Conservation (phyloP, 2,113 vertebrate species). For the Pelecanoides urinatrix region DNA sequence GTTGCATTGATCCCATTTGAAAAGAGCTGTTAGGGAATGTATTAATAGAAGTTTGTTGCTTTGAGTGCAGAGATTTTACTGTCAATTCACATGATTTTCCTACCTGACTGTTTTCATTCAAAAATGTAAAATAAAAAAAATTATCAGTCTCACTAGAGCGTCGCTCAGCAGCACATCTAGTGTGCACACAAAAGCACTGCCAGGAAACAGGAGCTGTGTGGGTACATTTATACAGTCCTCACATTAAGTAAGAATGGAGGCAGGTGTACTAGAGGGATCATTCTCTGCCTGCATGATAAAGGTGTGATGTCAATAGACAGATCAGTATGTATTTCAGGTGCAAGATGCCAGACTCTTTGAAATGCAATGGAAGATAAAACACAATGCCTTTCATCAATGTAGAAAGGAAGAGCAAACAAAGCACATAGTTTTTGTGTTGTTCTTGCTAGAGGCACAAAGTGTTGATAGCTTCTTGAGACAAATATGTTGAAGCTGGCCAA, state of each 20-base stretch:
- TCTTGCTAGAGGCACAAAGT: neutral
- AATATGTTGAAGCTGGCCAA: neutral
- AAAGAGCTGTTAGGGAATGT: neutral
- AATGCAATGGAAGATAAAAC: neutral
- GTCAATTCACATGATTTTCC: neutral
- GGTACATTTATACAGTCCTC: neutral
- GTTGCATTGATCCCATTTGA: neutral
- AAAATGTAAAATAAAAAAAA: neutral
- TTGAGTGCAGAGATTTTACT: neutral
- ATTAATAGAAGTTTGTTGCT: neutral
- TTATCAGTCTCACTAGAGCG: neutral
- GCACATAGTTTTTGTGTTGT: neutral
- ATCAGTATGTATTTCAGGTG: neutral
- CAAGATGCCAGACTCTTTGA: neutral
- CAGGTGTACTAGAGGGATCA: neutral
- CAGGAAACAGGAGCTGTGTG: neutral
- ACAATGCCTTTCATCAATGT: neutral
- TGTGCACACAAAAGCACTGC: neutral
- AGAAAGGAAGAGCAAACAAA: neutral
- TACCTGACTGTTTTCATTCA: neutral
- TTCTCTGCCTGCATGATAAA: neutral
- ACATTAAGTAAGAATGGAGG: neutral
- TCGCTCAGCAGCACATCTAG: neutral
- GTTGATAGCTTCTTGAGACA: neutral
- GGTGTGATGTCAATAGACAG: neutral